A percentile compares a stretch with the other conserved stretches of the same genome.
phyloP scores from a whole-genome alignment of 2,113 vertebrate genomes.

The Amphilophus citrinellus region DNA sequence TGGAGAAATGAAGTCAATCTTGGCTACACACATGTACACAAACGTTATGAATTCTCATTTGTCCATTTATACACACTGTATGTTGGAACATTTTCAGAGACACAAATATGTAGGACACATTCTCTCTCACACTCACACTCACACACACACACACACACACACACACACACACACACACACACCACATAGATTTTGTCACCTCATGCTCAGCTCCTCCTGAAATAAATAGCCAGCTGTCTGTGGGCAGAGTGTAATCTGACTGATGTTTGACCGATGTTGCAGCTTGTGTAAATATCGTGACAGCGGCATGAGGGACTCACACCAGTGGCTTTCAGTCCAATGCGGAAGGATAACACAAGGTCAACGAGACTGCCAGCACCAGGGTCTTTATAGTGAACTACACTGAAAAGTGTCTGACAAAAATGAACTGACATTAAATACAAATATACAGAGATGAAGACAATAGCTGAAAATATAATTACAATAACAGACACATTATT shows the following conservation, averaged over 20 bases:
- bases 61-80: background rate
- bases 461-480: background rate
- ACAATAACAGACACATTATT: background rate
- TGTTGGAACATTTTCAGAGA: background rate
- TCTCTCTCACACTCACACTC: background rate
- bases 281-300: constrained; percentile 16
- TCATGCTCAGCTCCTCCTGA: background rate
- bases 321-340: background rate
- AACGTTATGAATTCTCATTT: background rate
- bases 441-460: background rate
- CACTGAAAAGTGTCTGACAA: background rate
- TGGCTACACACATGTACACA: background rate
- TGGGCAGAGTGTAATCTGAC: background rate
- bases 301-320: background rate
- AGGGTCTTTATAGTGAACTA: background rate
- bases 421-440: accelerated
- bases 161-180: background rate
- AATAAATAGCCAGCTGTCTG: background rate
- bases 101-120: background rate
- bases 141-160: background rate
- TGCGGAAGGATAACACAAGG: background rate
- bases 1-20: background rate
- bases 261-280: background rate
- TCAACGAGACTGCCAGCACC: background rate
- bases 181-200: background rate